A percentile compares a stretch with the other conserved stretches of the same genome.
phyloP scores from a whole-genome alignment of 2,113 vertebrate genomes.

The Muntiacus muntjak region DNA sequence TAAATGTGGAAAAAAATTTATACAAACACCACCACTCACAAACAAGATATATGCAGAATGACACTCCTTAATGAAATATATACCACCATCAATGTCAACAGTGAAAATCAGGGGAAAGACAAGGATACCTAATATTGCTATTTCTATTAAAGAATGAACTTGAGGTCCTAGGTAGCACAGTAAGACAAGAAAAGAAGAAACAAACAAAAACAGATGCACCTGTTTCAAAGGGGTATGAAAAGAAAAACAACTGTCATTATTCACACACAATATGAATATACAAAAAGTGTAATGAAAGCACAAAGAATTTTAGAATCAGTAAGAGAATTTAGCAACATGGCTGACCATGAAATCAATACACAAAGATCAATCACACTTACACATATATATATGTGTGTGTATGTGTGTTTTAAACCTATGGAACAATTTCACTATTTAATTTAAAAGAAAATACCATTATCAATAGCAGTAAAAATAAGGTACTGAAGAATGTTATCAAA shows the following conservation, averaged over 20 bases:
- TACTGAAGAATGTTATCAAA: background rate
- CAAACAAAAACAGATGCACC: background rate
- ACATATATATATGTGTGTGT: background rate
- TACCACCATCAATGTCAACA: background rate
- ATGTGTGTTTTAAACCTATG: background rate
- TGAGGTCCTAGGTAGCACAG: background rate
- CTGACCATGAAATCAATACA: constrained; percentile 3
- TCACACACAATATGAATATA: background rate
- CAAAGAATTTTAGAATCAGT: background rate
- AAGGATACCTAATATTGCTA: background rate
- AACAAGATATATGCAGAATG: background rate
- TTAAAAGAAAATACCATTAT: background rate
- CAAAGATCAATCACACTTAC: background rate
- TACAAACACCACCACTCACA: background rate
- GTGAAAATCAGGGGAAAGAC: background rate
- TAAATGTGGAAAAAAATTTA: background rate
- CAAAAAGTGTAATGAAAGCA: background rate
- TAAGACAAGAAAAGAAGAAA: background rate
- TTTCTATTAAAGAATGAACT: background rate
- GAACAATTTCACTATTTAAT: background rate
- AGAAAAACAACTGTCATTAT: background rate
- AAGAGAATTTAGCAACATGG: background rate
- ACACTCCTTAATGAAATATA: background rate
- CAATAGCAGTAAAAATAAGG: background rate
- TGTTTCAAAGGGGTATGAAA: background rate